These are phyloP conservation scores for Nothura maculosa DNA, from an alignment of 2,797 vertebrate genomes.

Conservation along the genomic window DNA sequence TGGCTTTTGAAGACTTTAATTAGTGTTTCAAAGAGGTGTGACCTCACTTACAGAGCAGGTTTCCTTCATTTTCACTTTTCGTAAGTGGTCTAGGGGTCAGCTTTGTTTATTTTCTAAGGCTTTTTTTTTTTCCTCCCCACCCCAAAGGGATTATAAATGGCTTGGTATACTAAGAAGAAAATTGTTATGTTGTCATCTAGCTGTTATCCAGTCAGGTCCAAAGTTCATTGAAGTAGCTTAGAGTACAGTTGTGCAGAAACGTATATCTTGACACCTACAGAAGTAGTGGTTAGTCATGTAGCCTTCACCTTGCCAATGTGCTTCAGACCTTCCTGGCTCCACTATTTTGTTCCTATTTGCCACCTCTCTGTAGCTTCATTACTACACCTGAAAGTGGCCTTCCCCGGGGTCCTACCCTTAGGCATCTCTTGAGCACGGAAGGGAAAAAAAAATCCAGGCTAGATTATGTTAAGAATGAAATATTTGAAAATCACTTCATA, in stretches of 20 bases:
- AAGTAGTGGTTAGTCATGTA: background rate
- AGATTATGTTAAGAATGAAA: background rate
- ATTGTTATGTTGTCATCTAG: background rate
- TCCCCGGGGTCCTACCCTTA: background rate
- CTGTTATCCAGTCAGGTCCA: background rate
- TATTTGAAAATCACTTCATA: background rate
- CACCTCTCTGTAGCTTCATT: background rate
- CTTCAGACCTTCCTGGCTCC: background rate
- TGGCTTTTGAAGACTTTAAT: conserved; percentile 38
- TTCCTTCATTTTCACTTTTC: background rate
- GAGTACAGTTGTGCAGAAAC: background rate
- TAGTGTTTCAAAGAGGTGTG: conserved; percentile 21
- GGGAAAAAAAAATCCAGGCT: background rate
- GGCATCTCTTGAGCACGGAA: background rate
- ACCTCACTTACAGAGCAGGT: background rate
- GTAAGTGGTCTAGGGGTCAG: background rate
- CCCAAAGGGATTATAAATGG: background rate
- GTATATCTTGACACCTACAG: background rate
- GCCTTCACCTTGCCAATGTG: background rate
- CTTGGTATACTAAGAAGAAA: background rate
- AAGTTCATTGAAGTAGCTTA: accelerated
- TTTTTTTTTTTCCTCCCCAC: background rate
- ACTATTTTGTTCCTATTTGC: background rate
- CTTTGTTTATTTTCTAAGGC: background rate
- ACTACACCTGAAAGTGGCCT: background rate